These are phyloP conservation scores for Drosophila anomelani DNA, from an alignment of 2,888 invertebrate species.

Conservation along the genomic window DNA sequence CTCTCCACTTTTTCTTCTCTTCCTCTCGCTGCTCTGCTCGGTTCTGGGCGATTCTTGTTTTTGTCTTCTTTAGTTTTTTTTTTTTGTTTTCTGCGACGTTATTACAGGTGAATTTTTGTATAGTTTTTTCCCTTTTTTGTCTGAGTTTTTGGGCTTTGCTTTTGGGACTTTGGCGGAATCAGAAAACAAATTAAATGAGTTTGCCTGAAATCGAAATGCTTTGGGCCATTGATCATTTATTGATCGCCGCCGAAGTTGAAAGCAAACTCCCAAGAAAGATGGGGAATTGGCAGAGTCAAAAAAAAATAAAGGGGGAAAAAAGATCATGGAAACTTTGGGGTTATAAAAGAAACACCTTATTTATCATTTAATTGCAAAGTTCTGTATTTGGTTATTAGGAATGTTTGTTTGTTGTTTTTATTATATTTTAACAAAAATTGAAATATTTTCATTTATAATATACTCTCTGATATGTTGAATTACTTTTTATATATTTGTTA, in stretches of 20 bases:
- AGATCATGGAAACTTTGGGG: slow-evolving; percentile 13
- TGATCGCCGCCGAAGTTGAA: slow-evolving; percentile 20
- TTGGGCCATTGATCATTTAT: slow-evolving; percentile 46
- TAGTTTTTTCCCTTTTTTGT: slow-evolving; percentile 33
- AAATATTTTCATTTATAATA: neutral
- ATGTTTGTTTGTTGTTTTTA: too few relatives aligned
- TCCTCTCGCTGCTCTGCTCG: slow-evolving; percentile 3
- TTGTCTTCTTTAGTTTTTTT: slow-evolving; percentile 48
- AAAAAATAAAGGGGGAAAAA: neutral
- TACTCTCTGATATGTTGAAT: neutral
- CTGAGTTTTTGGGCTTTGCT: slow-evolving; percentile 9
- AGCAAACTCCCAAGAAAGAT: slow-evolving; percentile 16
- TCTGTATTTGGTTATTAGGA: slow-evolving; percentile 8
- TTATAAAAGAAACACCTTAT: slow-evolving; percentile 13
- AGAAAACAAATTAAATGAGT: slow-evolving; percentile 43
- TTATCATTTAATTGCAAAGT: slow-evolving; percentile 12
- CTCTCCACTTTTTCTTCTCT: slow-evolving; percentile 21
- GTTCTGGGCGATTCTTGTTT: slow-evolving; percentile 60
- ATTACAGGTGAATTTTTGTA: slow-evolving; percentile 69
- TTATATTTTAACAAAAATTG: too few relatives aligned
- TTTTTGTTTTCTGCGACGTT: slow-evolving; percentile 72
- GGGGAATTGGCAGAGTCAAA: slow-evolving; percentile 15
- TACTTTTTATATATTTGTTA: too few relatives aligned
- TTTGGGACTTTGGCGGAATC: slow-evolving; percentile 29
- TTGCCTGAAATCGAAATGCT: slow-evolving; percentile 58